Conservation (phyloP, 2,888 invertebrate species). For the Cinara cedri region DNA sequence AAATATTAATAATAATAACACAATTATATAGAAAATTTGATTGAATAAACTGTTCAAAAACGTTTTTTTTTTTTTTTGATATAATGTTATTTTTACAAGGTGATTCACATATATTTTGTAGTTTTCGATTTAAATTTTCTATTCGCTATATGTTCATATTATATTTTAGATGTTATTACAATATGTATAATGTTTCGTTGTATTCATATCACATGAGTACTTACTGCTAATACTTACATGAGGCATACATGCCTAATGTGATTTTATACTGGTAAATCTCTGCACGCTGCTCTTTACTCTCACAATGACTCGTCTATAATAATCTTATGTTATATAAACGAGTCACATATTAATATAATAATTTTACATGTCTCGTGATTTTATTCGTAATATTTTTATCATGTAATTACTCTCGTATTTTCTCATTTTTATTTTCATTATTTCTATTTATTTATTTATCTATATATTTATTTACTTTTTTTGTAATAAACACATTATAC, state of each 20-base stretch:
- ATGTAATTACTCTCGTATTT: background rate
- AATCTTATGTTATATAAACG: background rate
- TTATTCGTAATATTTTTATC: background rate
- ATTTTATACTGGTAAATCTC: constrained; percentile 45
- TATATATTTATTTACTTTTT: background rate
- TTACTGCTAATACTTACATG: too few species aligned
- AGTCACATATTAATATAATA: constrained; percentile 10
- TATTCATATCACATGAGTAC: too few species aligned
- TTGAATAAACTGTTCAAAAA: too few species aligned
- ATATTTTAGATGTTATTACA: too few species aligned
- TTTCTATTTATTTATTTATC: background rate
- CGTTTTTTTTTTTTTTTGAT: too few species aligned
- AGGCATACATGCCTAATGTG: too few species aligned
- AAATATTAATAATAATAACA: too few species aligned
- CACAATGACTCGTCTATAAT: background rate
- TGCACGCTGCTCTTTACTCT: constrained; percentile 47
- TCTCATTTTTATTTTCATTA: constrained; percentile 7
- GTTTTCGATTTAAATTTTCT: too few species aligned
- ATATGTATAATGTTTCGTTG: background rate
- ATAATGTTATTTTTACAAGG: too few species aligned
- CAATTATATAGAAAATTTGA: too few species aligned
- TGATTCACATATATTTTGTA: too few species aligned
- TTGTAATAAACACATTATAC: background rate
- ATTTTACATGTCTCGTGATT: background rate
- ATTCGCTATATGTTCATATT: too few species aligned